Evolutionary conservation across 2,113 vertebrate genomes (phyloP), one percentile per base, ranked within the genome.

Genomic region (Actenoides hombroni): DNA sequence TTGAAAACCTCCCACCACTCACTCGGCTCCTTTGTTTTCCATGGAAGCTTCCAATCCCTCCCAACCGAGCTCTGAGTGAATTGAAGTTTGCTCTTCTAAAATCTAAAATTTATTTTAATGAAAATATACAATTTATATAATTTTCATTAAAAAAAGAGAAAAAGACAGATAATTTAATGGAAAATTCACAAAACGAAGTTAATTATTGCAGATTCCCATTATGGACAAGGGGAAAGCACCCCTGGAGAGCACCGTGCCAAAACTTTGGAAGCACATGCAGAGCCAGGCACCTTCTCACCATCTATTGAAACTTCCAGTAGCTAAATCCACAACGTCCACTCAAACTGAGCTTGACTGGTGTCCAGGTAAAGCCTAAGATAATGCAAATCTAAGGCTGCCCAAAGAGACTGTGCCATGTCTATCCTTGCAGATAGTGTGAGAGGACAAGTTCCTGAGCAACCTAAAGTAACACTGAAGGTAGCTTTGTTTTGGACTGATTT

Each of bases 211-310:
- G 31, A 46, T 70, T 81, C 16, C 16, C 8, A 6, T n/a, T 51
- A 46, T 1, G 46, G 56, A 42, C 0, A 11, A 4, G 16, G 6
- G 2, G 13, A 61, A 68, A 53, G 18, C 10, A 44, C 1, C 7
- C 21, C 46, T 44, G 35, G 29, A 74, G 4, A 54, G 12, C 31
- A 70, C 37, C 2, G 0, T 37, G n/a, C 10, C 51, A 85, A 42
- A 65, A 64, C 21, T 37, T 70, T 4, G 13, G 51, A 81, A 59
- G 56, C 11, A 42, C 8, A 29, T 7, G 14, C 16, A 70, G 17
- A 63, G 16, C 26, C 49, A 54, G n/a, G 16, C 16, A 57, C 13
- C 11, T 42, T 15, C 26, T 67, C 65, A 39, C 8, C 5, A 17
- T 37, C 29, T 44, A 16, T 9, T 7, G 16, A 33, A 86, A 44